Percentiles rank a stretch among this genome's conserved stretches.
These are phyloP conservation scores for Sigmodon hispidus DNA, from an alignment of 2,113 vertebrate species.

Conservation along the genomic window DNA sequence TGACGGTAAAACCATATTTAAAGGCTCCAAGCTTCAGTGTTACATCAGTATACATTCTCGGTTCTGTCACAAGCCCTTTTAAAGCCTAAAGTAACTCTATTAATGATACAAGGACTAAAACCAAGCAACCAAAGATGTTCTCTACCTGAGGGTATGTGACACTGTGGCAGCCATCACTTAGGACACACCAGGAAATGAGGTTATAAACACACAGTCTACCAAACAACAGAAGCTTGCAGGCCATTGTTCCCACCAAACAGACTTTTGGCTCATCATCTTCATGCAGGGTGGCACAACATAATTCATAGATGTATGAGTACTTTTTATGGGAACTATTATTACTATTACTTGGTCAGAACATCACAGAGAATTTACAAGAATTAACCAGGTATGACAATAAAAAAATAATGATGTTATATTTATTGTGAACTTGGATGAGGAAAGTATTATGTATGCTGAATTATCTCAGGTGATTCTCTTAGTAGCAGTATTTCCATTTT, in stretches of 20 bases:
- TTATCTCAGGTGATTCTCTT: not conserved
- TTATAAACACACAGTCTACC: not conserved
- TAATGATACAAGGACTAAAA: not conserved
- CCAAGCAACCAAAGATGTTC: constrained; percentile 8
- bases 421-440: not conserved
- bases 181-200: constrained; percentile 32
- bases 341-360: constrained; percentile 45
- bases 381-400: constrained; percentile 16
- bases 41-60: not conserved
- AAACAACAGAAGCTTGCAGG: not conserved
- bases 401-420: constrained; percentile 19
- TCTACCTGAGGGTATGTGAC: not conserved
- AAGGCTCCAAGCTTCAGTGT: not conserved
- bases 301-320: not conserved
- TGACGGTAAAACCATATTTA: not conserved
- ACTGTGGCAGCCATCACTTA: not conserved
- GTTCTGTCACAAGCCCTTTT: not conserved
- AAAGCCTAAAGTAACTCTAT: constrained; percentile 13
- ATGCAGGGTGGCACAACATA: not conserved
- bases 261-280: constrained; percentile 33
- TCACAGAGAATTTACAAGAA: constrained; percentile 17
- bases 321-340: constrained; percentile 47
- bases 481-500: constrained; percentile 31
- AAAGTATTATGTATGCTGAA: not conserved
- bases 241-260: not conserved